Conservation (phyloP, 2,797 vertebrate species). For the Diceros bicornis region DNA sequence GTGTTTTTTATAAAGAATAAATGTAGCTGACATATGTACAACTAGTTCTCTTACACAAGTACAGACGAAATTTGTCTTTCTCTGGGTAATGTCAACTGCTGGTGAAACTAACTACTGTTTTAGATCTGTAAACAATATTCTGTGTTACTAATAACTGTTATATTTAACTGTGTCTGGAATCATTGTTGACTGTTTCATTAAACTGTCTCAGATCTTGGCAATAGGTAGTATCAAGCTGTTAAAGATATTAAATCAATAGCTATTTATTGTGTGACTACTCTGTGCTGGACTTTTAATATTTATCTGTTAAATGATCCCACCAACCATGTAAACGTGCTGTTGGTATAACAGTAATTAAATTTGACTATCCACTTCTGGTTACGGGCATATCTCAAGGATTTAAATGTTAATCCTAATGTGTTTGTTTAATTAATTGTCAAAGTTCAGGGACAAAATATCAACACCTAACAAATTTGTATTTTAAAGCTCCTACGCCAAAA, state of each 20-base stretch:
- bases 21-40: slow-evolving; percentile 48
- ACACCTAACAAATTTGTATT: background rate
- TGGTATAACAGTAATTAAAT: background rate
- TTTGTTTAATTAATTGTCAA: slow-evolving; percentile 44
- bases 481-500: background rate
- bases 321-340: background rate
- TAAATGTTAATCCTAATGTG: background rate
- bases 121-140: slow-evolving; percentile 59
- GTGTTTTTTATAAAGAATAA: slow-evolving; percentile 60
- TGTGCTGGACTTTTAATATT: slow-evolving; percentile 25
- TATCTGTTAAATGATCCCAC: background rate
- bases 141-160: slow-evolving; percentile 61
- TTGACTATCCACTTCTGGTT: background rate
- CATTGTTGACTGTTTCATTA: slow-evolving; percentile 54
- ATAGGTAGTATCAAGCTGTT: background rate
- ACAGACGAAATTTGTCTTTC: slow-evolving; percentile 61
- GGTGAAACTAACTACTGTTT: slow-evolving; percentile 69
- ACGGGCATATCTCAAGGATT: background rate
- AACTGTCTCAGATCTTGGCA: slow-evolving; percentile 35
- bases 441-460: slow-evolving; percentile 29
- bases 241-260: slow-evolving; percentile 16
- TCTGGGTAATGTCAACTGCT: slow-evolving; percentile 59
- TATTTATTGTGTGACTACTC: background rate
- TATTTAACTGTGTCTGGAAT: slow-evolving; percentile 41
- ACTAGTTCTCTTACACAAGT: slow-evolving; percentile 35